These are phyloP conservation scores for Nettapus auritus DNA, from an alignment of 2,113 vertebrate species.

Conservation along the genomic window DNA sequence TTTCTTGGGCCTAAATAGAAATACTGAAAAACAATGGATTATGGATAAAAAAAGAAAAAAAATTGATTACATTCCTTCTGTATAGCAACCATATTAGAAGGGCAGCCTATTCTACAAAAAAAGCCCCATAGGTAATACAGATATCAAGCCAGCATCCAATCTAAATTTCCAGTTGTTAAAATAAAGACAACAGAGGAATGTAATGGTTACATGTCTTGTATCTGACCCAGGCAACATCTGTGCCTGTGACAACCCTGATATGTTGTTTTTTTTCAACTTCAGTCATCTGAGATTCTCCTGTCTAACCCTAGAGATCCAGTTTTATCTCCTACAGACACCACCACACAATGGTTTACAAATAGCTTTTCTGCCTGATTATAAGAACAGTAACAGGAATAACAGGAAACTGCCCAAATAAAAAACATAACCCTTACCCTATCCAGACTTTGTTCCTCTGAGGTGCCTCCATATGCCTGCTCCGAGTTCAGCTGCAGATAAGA, in stretches of 20 bases:
- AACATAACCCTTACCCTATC: not conserved
- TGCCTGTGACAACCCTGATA: not conserved
- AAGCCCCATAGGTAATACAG: not conserved
- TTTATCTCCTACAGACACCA: slow-evolving; percentile 32
- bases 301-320: not conserved
- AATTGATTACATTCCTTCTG: not conserved
- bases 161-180: not conserved
- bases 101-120: not conserved
- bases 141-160: not conserved
- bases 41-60: not conserved
- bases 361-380: not conserved
- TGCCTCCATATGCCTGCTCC: not conserved
- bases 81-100: not conserved
- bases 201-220: not conserved
- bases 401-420: slow-evolving; percentile 46
- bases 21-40: not conserved
- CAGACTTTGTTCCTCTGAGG: not conserved
- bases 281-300: not conserved
- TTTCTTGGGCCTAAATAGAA: not conserved
- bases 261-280: not conserved
- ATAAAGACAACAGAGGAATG: slow-evolving; percentile 7
- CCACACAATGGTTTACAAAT: slow-evolving; percentile 31
- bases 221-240: not conserved
- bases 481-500: slow-evolving; percentile 39
- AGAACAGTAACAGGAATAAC: not conserved